A percentile compares a stretch with the other conserved stretches of the same genome.
Evolutionary conservation across 2,113 vertebrate species (phyloP).

Genomic region (Gasterosteus nipponicus): DNA sequence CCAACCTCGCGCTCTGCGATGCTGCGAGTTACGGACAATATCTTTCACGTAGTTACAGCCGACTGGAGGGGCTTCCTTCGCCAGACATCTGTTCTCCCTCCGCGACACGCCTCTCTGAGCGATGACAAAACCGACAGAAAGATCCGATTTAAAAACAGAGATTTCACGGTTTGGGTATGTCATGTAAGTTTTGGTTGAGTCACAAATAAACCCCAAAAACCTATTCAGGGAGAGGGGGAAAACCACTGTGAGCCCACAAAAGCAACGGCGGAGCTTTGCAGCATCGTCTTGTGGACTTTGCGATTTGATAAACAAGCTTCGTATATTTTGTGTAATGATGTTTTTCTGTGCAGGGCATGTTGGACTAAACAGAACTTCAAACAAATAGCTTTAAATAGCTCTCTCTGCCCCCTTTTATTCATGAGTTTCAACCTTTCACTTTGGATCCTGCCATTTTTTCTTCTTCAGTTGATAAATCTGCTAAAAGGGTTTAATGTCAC

Average conservation of each 20-base stretch:
- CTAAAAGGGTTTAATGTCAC: constrained; percentile 71
- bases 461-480: constrained; percentile 61
- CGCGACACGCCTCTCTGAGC: neutral
- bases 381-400: constrained; percentile 49
- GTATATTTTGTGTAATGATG: constrained; percentile 55
- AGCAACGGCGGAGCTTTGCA: constrained; percentile 13
- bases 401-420: neutral
- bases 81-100: neutral
- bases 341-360: constrained; percentile 42
- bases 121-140: constrained; percentile 5
- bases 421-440: constrained; percentile 54
- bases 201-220: constrained; percentile 24
- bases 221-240: constrained; percentile 1
- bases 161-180: neutral
- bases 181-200: neutral
- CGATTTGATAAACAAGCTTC: constrained; percentile 50
- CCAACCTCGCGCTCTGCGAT: neutral
- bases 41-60: neutral
- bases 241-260: constrained; percentile 27
- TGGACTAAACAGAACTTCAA: constrained; percentile 46
- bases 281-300: constrained; percentile 13
- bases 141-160: neutral
- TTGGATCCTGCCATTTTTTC: constrained; percentile 46
- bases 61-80: neutral
- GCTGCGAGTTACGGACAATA: neutral